Evolutionary conservation across 2,888 invertebrate genomes (phyloP).

Genomic region (Diarsia dahlii): DNA sequence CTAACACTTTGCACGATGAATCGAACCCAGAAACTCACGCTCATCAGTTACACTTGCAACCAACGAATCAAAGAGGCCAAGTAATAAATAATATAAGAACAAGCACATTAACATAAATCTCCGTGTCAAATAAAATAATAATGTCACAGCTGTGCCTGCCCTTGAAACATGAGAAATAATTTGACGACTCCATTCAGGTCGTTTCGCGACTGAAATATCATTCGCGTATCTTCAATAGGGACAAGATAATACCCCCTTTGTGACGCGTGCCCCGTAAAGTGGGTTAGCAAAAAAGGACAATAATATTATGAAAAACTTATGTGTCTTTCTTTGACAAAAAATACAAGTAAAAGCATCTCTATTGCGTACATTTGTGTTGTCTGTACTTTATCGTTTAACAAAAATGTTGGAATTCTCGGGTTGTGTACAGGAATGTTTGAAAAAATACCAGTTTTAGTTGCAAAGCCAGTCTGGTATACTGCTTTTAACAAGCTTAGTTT

Average conservation of each 20-base stretch:
- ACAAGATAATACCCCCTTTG: constrained; percentile 50
- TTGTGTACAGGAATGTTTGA: constrained; percentile 31
- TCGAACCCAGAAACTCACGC: not conserved
- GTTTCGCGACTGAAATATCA: constrained; percentile 40
- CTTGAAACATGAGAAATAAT: constrained; percentile 30
- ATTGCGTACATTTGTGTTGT: constrained; percentile 23
- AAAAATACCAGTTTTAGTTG: constrained; percentile 24
- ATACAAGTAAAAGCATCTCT: constrained; percentile 16
- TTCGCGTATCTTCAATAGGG: constrained; percentile 36
- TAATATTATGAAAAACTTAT: constrained; percentile 50
- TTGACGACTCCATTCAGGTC: constrained; percentile 35
- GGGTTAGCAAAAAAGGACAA: constrained; percentile 52
- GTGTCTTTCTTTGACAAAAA: constrained; percentile 36
- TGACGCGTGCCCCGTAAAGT: constrained; percentile 44
- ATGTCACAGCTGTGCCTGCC: not conserved
- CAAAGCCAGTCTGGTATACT: constrained; percentile 15
- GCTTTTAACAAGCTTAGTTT: constrained; percentile 29
- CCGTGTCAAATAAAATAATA: constrained; percentile 1
- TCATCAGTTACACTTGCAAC: not conserved
- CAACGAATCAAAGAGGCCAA: not conserved
- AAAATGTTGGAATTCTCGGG: constrained; percentile 26
- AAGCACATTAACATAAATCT: not conserved
- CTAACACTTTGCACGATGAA: not conserved
- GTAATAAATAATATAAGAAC: not conserved
- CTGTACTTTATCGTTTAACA: constrained; percentile 26